A percentile compares a stretch with the other conserved stretches of the same genome.
These are phyloP conservation scores for Escarpia spicata DNA, from an alignment of 2,888 invertebrate genomes.

Conservation along the genomic window DNA sequence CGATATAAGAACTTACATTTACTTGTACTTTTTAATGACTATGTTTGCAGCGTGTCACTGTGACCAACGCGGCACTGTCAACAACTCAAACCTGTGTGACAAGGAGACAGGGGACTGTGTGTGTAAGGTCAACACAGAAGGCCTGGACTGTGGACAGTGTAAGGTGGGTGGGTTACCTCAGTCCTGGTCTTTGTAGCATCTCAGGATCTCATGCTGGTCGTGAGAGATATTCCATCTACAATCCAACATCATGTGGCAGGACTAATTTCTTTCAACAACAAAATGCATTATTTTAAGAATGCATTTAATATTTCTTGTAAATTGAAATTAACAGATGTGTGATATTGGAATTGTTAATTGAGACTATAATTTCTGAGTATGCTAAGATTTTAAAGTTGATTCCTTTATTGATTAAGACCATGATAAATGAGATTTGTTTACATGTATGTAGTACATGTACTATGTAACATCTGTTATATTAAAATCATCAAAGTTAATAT, in stretches of 20 bases:
- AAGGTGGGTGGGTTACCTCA: constrained; percentile 41
- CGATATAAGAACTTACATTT: too few relatives aligned
- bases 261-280: background rate
- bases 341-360: too few relatives aligned
- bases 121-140: constrained; percentile 47
- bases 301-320: background rate
- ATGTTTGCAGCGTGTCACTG: constrained; percentile 44
- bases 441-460: too few relatives aligned
- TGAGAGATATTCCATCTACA: background rate
- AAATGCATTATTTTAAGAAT: background rate
- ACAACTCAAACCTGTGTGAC: constrained; percentile 45
- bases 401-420: too few relatives aligned
- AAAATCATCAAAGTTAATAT: too few relatives aligned
- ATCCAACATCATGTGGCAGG: background rate
- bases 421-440: too few relatives aligned
- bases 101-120: constrained; percentile 46
- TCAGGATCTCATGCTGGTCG: background rate
- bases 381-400: too few relatives aligned
- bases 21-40: background rate
- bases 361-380: too few relatives aligned
- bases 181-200: background rate
- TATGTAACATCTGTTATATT: too few relatives aligned
- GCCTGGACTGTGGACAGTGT: constrained; percentile 44
- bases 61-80: constrained; percentile 41
- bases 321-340: background rate